Base-by-base conservation (phyloP, 1,140 invertebrate species). In the Nixonia krombeini region DNA sequence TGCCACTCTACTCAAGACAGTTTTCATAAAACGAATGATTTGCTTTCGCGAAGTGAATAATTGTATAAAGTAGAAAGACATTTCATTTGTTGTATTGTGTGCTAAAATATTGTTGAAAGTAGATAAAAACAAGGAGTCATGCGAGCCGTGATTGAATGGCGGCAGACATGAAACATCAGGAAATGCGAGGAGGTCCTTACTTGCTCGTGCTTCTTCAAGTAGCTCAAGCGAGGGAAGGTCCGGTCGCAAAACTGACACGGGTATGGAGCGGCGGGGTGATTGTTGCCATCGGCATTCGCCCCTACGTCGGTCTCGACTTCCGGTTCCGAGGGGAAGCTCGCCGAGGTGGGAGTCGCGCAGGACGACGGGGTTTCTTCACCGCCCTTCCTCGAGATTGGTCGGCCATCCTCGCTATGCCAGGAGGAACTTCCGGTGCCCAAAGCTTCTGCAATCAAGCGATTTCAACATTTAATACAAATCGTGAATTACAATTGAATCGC, bases 191-290 rank as follows among this genome's bases (percentile, higher is more conserved):
- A n/a, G n/a, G 9, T 25, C 15, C 37, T 87, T 83, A 96, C 95
- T 92, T 96, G 94, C 85, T 96, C 93, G 88, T 97, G 95, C 83
- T 94, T 94, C 85, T 95, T 96, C 62, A 97, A 88, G 79, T 94
- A 94, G 46, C 91, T 92, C 21, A 94, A 89, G 31, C 93, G 87
- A 0, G 94, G 91, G 85, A 96, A 97, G 37, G 94, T 93, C 81
- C 94, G 93, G 61, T 95, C 92, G 86, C 95, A 97, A 85, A 94
- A 96, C 80, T 93, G 92, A 85, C 94, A 96, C 64, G 92, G 90
- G 87, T 96, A 94, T 26, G 94, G 94, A 18, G 92, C 92, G 62
- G 87, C 88, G 4, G 86, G 78, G n/a, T 69, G 53, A 65, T 89
- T 88, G 8, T 85, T 87, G 21, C 87, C 86, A 40, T 87, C 75